Percentiles rank a stretch among this genome's conserved stretches.
Conservation (phyloP, 1,140 invertebrate genomes). For the Eumeta japonica region DNA sequence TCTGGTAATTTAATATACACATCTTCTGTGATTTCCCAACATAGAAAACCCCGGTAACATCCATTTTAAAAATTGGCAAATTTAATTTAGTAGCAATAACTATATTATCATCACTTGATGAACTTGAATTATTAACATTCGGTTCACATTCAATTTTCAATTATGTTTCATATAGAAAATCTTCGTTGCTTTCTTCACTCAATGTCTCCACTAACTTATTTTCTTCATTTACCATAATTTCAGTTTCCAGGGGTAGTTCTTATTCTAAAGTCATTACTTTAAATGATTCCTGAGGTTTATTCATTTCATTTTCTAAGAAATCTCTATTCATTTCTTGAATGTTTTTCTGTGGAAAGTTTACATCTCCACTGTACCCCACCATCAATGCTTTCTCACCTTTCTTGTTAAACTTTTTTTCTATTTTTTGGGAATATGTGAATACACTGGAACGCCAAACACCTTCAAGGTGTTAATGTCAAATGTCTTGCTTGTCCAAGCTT, state of each 20-base stretch:
- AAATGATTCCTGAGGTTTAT: background rate
- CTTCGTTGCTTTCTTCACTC: too few species aligned
- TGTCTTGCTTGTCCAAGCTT: slow-evolving; percentile 24
- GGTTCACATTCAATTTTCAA: too few species aligned
- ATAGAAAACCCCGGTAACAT: too few species aligned
- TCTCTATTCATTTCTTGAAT: slow-evolving; percentile 17
- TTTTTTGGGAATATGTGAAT: slow-evolving; percentile 27
- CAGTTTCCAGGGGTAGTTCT: background rate
- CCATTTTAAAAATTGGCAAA: slow-evolving; percentile 16
- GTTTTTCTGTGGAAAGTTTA: slow-evolving; percentile 16
- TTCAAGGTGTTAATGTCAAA: slow-evolving; percentile 21
- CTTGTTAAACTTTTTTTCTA: slow-evolving; percentile 29
- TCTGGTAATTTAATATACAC: too few species aligned
- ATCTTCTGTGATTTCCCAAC: too few species aligned
- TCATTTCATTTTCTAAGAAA: slow-evolving; percentile 11
- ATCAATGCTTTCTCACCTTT: slow-evolving; percentile 30
- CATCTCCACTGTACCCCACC: slow-evolving; percentile 32
- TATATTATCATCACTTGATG: too few species aligned
- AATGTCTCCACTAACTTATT: too few species aligned
- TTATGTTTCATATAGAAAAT: too few species aligned
- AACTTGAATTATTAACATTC: too few species aligned
- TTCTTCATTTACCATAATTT: too few species aligned
- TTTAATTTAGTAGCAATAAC: slow-evolving; percentile 25
- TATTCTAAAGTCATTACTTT: background rate
- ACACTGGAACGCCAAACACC: slow-evolving; percentile 33